A percentile compares a stretch with the other conserved stretches of the same genome.
Conservation (phyloP, 1,140 invertebrate species). For the Zaprionus lachaisei region DNA sequence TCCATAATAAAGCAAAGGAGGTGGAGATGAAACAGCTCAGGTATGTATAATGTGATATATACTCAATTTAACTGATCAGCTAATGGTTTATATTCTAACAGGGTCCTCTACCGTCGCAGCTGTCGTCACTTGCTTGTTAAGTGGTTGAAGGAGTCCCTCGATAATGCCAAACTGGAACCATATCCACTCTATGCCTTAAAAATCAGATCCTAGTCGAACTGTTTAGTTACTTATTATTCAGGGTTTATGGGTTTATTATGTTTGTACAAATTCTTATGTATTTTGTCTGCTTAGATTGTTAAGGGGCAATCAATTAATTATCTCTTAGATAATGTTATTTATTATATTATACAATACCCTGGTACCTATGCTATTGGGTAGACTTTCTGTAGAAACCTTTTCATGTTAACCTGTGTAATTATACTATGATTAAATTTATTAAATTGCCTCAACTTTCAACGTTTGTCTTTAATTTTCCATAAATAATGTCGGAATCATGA, state of each 20-base stretch:
- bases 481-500: not conserved
- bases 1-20: slow-evolving; percentile 25
- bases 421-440: not conserved
- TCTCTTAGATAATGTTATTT: not conserved
- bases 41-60: slow-evolving; percentile 19
- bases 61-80: not conserved
- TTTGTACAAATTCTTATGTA: not conserved
- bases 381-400: not conserved
- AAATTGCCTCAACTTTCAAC: not conserved
- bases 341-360: not conserved
- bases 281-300: too few species aligned
- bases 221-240: not conserved
- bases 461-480: not conserved
- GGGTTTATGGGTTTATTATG: not conserved
- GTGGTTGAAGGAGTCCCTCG: slow-evolving; percentile 58
- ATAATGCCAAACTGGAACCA: slow-evolving; percentile 41
- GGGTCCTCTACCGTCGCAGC: slow-evolving; percentile 52
- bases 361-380: not conserved
- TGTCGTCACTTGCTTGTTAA: slow-evolving; percentile 60
- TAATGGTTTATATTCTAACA: slow-evolving; percentile 26
- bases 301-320: too few species aligned
- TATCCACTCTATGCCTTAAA: slow-evolving; percentile 62
- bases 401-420: not conserved
- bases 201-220: not conserved
- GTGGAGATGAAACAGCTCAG: slow-evolving; percentile 44